phyloP scores from a whole-genome alignment of 53 echinoderm and acorn worm species.

The Paracentrotus lividus region DNA sequence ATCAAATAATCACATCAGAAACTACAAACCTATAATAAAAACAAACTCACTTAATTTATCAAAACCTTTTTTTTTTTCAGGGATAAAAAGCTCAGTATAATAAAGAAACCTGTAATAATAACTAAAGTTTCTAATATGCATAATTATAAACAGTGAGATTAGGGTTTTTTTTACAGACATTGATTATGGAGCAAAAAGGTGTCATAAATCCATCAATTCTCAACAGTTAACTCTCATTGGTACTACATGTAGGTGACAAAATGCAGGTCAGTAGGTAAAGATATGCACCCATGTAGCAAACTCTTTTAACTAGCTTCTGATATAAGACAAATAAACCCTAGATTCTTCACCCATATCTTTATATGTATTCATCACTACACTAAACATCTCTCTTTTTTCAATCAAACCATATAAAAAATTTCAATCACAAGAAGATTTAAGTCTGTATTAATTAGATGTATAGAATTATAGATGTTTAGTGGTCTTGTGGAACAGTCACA shows the following conservation, averaged over 20 bases:
- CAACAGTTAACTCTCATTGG: neutral
- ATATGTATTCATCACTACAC: too few relatives aligned
- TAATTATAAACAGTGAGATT: neutral
- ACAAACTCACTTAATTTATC: too few relatives aligned
- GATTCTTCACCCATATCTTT: too few relatives aligned
- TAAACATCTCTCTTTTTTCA: too few relatives aligned
- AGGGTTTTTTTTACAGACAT: neutral
- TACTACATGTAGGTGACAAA: conserved; percentile 1
- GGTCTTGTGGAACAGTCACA: too few relatives aligned
- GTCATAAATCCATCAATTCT: neutral
- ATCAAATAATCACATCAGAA: too few relatives aligned
- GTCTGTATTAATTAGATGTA: too few relatives aligned
- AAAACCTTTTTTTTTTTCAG: too few relatives aligned
- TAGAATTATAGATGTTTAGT: too few relatives aligned
- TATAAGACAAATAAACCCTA: neutral
- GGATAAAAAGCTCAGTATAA: neutral
- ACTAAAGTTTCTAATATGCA: neutral
- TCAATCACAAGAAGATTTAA: neutral
- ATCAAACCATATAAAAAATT: neutral
- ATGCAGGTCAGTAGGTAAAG: neutral
- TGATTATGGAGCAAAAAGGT: neutral
- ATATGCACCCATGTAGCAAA: neutral
- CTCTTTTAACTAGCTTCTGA: neutral
- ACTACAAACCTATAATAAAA: too few relatives aligned
- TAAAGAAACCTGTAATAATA: neutral